A percentile compares a stretch with the other conserved stretches of the same genome.
These are phyloP conservation scores for Enteromius unitaeniatus DNA, from an alignment of 2,797 vertebrate species.

Conservation along the genomic window DNA sequence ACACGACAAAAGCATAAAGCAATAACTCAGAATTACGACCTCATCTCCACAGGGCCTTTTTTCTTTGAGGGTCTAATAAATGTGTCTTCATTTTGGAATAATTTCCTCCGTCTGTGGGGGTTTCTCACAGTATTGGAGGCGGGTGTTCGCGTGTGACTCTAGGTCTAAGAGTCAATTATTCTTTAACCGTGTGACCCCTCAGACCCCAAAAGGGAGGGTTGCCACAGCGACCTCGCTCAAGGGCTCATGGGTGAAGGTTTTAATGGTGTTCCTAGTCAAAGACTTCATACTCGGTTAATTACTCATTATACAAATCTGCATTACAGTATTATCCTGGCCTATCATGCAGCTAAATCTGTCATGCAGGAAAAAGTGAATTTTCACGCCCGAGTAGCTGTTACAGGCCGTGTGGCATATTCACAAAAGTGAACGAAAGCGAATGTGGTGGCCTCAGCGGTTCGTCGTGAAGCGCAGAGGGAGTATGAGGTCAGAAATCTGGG, in stretches of 20 bases:
- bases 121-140: constrained; percentile 26
- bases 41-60: constrained; percentile 28
- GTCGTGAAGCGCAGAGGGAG: constrained; percentile 65
- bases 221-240: constrained; percentile 43
- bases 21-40: constrained; percentile 40
- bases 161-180: constrained; percentile 49
- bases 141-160: constrained; percentile 23
- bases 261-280: constrained; percentile 44
- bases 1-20: constrained; percentile 23
- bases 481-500: constrained; percentile 78
- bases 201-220: constrained; percentile 39
- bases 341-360: constrained; percentile 33
- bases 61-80: constrained; percentile 46
- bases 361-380: constrained; percentile 22
- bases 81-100: constrained; percentile 12
- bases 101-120: constrained; percentile 29
- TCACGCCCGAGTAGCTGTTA: constrained; percentile 60
- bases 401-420: constrained; percentile 72
- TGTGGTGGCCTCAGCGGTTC: constrained; percentile 34
- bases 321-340: constrained; percentile 45
- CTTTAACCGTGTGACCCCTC: constrained; percentile 35
- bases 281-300: constrained; percentile 50
- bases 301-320: constrained; percentile 53
- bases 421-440: constrained; percentile 78
- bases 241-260: constrained; percentile 33